Evolutionary conservation across 2,113 vertebrate species (phyloP).

Genomic region (Atherinomorus stipes): DNA sequence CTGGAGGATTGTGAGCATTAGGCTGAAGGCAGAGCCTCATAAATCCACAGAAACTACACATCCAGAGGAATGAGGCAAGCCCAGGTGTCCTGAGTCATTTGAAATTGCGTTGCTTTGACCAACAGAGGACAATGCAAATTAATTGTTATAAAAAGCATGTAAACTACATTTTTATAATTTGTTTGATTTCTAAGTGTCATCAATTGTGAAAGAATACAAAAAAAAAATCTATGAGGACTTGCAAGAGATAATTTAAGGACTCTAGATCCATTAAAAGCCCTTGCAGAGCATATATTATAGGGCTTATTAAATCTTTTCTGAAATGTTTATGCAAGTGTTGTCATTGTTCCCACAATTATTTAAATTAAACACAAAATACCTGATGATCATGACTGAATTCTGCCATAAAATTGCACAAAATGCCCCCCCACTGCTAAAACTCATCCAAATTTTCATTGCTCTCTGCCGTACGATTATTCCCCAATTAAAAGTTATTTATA

Average conservation of each 20-base stretch:
- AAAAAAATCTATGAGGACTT: not conserved
- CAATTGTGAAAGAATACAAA: not conserved
- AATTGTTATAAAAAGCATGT: not conserved
- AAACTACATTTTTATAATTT: conserved; percentile 5
- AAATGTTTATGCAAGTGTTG: not conserved
- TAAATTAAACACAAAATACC: no score
- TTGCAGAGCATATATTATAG: not conserved
- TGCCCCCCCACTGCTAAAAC: not conserved
- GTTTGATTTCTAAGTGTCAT: conserved; percentile 38
- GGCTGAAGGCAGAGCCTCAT: conserved; percentile 37
- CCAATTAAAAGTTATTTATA: not conserved
- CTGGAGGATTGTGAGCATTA: not conserved
- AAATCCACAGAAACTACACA: conserved; percentile 46
- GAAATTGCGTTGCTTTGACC: conserved; percentile 20
- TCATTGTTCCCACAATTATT: no score
- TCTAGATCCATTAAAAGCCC: conserved; percentile 9
- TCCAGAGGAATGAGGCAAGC: conserved; percentile 40
- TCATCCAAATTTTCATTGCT: not conserved
- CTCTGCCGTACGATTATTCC: no score
- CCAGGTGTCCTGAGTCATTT: conserved; percentile 20
- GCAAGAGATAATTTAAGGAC: conserved; percentile 7
- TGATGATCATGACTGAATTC: no score
- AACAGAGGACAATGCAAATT: conserved; percentile 1
- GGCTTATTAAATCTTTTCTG: not conserved
- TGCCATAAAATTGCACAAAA: no score